Evolutionary conservation across 1,140 invertebrate species (phyloP), one percentile per base, ranked within the genome.

Genomic region (Drosophila asahinai): DNA sequence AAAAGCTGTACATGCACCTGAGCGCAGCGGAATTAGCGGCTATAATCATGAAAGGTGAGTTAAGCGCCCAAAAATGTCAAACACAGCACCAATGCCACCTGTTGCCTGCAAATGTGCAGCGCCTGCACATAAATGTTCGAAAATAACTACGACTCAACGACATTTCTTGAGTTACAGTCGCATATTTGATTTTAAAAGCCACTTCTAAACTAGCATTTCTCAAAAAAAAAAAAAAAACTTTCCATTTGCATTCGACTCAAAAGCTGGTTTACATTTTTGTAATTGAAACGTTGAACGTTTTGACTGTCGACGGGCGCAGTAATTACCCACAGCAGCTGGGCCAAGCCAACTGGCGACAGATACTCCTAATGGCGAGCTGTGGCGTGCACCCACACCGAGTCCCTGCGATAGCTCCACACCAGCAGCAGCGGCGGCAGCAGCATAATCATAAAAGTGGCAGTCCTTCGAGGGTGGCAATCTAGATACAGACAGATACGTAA

Each of bases 21-120:
- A 92, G 89, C 76, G 79, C 91, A 71, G 80, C 91, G 57, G 91
- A 92, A 55, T 68, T 92, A 36, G 73, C 83, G 42, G 91, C 91
- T 19, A 92, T 92, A 43, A 92, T 90, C 15, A 92, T 91, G 77
- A 92, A 92, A 92, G 91, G 91, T 92, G 65, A 82, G 83, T 71
- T 45, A 27, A 48, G n/a, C 14, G n/a, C 59, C 60, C 57, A 30
- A 19, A 52, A 62, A 48, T 67, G 17, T 12, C 45, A 45, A 9
- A 33, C 22, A 38, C 11, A 33, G 11, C n/a, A 14, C 17, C 33
- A 47, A 22, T 55, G 14, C 33, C 58, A 67, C 66, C 63, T 77
- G 79, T 81, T 82, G 67, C 38, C 49, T 17, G 55, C 74, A 22
- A 72, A 12, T 72, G 27, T 42, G 22, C 47, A 33, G 22, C 19